Base-by-base conservation (phyloP, 2,113 vertebrate genomes). In the Melanerpes formicivorus region DNA sequence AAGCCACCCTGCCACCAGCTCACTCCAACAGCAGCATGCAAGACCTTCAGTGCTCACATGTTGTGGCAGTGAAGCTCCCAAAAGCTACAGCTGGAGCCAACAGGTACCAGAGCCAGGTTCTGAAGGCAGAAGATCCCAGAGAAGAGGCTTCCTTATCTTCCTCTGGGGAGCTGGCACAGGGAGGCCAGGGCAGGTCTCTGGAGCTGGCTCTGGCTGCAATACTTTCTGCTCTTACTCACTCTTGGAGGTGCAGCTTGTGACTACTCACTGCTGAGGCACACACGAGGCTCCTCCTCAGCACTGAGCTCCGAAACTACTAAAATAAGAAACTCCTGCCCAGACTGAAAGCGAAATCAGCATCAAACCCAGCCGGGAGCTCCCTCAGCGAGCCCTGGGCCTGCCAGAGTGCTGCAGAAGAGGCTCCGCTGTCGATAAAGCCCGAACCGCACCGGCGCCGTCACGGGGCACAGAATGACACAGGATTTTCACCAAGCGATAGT, bases 1-100 rank as follows among this genome's bases (percentile, higher is more conserved):
- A 10, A 27, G 54, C 17, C 4, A 2, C 40, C 0, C 1, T 4
- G 9, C 34, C 50, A 18, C 0, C 1, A 48, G 32, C 8, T 25
- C 3, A 13, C 5, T 17, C 21, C 16, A 3, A 9, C 32, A 62
- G 42, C 48, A n/a, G 11, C 19, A 0, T 0, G 2, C 0, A 22
- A 32, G 34, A 25, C 26, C 37, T 30, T 26, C 3, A 16, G 12
- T 5, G 7, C 17, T 10, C 86, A 5, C 1, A 1, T 11, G 4
- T 0, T 1, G 32, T 2, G 17, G 50, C 60, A n/a, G 55, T 0
- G 2, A 27, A 58, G 60, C 29, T 78, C 46, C 44, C 70, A 6
- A 5, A 22, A 26, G 65, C 40, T 50, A 6, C 52, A 7, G 60
- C 37, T 29, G 22, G 7, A 23, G 66, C 15, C 58, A 7, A 11